These are phyloP conservation scores for Drosophila mercatorum DNA, from an alignment of 2,888 invertebrate species.

Conservation along the genomic window DNA sequence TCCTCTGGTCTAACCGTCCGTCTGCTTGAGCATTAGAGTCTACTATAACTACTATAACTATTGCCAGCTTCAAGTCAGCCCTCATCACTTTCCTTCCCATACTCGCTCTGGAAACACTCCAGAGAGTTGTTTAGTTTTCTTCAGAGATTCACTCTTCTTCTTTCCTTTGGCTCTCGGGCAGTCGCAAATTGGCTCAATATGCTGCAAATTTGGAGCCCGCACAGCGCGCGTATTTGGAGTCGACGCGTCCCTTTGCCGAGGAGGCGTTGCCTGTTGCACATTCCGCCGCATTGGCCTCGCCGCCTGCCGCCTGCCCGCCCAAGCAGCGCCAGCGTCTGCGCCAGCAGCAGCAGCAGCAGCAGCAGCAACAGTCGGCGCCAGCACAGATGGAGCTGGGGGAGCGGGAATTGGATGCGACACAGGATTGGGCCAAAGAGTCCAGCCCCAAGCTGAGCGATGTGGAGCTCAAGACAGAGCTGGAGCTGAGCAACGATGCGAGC, in stretches of 20 bases:
- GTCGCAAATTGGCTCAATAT: slow-evolving; percentile 79
- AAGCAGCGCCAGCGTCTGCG: slow-evolving; percentile 73
- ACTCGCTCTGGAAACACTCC: background rate
- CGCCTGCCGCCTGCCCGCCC: slow-evolving; percentile 72
- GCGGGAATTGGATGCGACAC: slow-evolving; percentile 20
- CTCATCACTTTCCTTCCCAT: too few relatives aligned
- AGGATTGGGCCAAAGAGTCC: slow-evolving; percentile 53
- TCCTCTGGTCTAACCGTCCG: background rate
- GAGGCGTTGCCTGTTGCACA: slow-evolving; percentile 64
- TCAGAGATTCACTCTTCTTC: too few relatives aligned
- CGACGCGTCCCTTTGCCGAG: slow-evolving; percentile 66
- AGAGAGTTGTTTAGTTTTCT: background rate
- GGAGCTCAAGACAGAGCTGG: slow-evolving; percentile 48
- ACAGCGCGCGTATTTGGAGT: slow-evolving; percentile 73
- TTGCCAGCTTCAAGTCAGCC: background rate
- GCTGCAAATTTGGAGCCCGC: slow-evolving; percentile 74
- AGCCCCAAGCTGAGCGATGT: slow-evolving; percentile 21
- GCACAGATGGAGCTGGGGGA: slow-evolving; percentile 29
- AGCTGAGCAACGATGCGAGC: slow-evolving; percentile 35
- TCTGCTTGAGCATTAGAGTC: background rate
- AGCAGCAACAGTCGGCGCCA: slow-evolving; percentile 17
- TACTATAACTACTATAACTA: background rate
- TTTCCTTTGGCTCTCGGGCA: slow-evolving; percentile 23
- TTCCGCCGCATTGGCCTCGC: slow-evolving; percentile 63
- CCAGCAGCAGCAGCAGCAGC: slow-evolving; percentile 51